These are phyloP conservation scores for Lepus europaeus DNA, from an alignment of 2,113 vertebrate genomes.

Conservation along the genomic window DNA sequence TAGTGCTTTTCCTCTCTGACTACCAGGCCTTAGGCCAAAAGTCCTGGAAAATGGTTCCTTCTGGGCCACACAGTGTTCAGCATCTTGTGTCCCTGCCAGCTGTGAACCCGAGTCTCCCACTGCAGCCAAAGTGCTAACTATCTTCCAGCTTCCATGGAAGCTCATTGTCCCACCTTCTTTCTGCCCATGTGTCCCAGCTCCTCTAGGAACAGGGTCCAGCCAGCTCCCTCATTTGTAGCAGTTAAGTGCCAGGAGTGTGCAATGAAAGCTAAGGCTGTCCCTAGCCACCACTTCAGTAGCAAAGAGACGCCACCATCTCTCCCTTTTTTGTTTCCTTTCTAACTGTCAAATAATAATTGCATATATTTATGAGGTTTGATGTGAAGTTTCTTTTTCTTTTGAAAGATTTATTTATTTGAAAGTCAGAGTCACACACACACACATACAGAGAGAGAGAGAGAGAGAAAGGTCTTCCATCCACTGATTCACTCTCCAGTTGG, in stretches of 20 bases:
- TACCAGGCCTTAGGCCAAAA: background rate
- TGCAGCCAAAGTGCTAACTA: no score
- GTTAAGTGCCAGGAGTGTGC: background rate
- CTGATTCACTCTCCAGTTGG: no score
- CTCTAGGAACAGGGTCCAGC: background rate
- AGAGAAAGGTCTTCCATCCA: no score
- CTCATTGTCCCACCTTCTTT: background rate
- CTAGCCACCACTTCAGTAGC: accelerated
- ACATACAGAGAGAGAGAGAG: no score
- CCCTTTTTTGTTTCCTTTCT: no score
- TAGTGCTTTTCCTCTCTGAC: background rate
- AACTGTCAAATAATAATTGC: no score
- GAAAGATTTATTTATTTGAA: no score
- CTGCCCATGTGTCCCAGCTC: no score
- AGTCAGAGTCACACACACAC: no score
- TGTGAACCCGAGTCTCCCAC: no score
- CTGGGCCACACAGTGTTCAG: background rate
- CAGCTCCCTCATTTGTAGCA: background rate
- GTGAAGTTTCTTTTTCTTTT: no score
- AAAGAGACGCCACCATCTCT: background rate
- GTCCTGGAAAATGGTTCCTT: background rate
- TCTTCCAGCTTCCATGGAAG: background rate
- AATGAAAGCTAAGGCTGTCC: background rate
- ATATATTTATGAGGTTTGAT: no score
- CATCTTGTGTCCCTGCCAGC: background rate